Base-by-base conservation (phyloP, 2,888 invertebrate genomes). In the Melipona bicolor region DNA sequence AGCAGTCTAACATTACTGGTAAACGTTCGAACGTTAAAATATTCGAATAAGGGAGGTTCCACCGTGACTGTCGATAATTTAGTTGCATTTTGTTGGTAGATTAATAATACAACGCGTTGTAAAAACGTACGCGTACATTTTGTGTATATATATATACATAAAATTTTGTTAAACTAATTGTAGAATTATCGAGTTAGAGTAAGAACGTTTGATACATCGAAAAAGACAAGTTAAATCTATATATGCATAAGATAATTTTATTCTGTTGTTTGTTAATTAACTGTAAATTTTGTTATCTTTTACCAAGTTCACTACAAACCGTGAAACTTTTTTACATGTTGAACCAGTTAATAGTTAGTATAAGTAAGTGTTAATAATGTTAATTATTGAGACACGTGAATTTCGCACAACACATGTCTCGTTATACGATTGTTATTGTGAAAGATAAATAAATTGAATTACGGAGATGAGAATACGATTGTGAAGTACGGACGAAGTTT, bases 101-200 rank as follows among this genome's bases (percentile, higher is more conserved):
- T 13, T 52, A 36, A 36, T 36, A 36, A 36, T 36, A 36, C 9
- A 9, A 36, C 36, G 9, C 36, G 36, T 36, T 36, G 36, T 36
- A 36, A 9, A 36, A 36, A 36, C 36, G 9, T 9, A 9, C 36
- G 9, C 36, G 9, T 36, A 36, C 36, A 9, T 36, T 9, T 9
- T 36, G 36, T 36, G 27, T 27, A 27, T 27, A 27, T 27, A 36
- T 49, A 79, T 5, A 62, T 21, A 11, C 13, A 36, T 4, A 5
- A 9, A 27, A 56, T 64, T 49, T 73, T 73, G 68, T 73, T 79
- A 54, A 62, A 36, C 19, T 56, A 72, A 54, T 36, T 32, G 17
- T 67, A 79, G 21, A 9, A 24, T 52, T 6, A 21, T 65, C n/a
- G 75, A 5, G 27, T 61, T 52, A n/a, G 52, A 73, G 11, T 21